Evolutionary conservation across 2,888 invertebrate species (phyloP).

Genomic region (Lasioglossum vierecki): DNA sequence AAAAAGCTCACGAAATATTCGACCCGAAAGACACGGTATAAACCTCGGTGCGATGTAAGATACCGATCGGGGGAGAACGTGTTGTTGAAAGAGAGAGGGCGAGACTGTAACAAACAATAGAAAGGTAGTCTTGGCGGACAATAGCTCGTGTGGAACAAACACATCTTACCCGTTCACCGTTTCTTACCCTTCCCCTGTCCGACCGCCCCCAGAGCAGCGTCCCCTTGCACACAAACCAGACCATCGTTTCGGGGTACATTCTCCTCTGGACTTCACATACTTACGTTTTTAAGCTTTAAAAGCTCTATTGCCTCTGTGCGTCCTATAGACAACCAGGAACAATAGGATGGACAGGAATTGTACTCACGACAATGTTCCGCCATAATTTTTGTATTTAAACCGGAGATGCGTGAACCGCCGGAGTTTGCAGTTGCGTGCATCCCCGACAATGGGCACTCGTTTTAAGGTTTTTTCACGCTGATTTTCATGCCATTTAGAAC

Average conservation of each 20-base stretch:
- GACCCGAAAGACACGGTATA: constrained; percentile 46
- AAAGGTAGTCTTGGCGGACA: constrained; percentile 81
- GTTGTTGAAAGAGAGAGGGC: constrained; percentile 69
- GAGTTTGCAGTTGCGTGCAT: constrained; percentile 33
- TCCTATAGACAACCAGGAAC: constrained; percentile 49
- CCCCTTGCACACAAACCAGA: constrained; percentile 46
- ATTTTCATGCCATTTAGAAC: not conserved
- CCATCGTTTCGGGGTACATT: constrained; percentile 51
- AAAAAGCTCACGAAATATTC: constrained; percentile 62
- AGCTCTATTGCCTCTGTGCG: constrained; percentile 61
- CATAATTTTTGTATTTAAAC: constrained; percentile 56
- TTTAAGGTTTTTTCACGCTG: constrained; percentile 11
- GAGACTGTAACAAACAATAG: constrained; percentile 81
- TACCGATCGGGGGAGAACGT: constrained; percentile 66
- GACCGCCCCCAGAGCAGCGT: constrained; percentile 21
- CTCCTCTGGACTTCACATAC: constrained; percentile 56
- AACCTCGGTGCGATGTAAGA: constrained; percentile 71
- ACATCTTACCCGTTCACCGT: constrained; percentile 78
- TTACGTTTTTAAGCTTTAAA: constrained; percentile 68
- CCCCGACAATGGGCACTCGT: constrained; percentile 20
- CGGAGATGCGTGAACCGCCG: constrained; percentile 43
- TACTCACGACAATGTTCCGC: constrained; percentile 46
- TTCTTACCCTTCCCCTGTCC: constrained; percentile 67
- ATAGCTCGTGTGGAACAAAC: constrained; percentile 83
- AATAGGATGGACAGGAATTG: constrained; percentile 55